phyloP scores from a whole-genome alignment of 1,140 invertebrate species.

The Chrysomallon squamiferum region DNA sequence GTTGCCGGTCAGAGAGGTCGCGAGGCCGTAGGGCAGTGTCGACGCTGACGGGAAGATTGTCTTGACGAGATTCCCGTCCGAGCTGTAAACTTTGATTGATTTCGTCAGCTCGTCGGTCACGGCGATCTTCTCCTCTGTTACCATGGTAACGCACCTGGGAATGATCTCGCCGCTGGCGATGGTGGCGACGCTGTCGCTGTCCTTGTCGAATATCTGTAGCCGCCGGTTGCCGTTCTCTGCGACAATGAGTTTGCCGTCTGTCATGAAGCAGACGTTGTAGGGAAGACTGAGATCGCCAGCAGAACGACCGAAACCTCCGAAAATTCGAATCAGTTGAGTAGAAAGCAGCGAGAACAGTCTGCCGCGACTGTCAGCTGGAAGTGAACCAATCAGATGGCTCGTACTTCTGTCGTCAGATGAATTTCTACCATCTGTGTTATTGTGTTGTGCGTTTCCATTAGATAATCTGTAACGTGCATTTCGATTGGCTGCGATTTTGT shows the following conservation, averaged over 20 bases:
- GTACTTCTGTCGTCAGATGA: too few relatives aligned
- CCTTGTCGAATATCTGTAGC: slow-evolving; percentile 22
- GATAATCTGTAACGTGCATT: too few relatives aligned
- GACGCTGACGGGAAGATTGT: not conserved
- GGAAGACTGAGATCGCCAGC: slow-evolving; percentile 19
- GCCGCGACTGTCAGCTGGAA: too few relatives aligned
- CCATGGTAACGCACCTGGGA: slow-evolving; percentile 20
- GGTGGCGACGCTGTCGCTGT: slow-evolving; percentile 11
- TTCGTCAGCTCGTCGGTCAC: slow-evolving; percentile 29
- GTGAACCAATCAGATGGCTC: too few relatives aligned
- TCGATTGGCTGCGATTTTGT: too few relatives aligned
- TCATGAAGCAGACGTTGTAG: slow-evolving; percentile 22
- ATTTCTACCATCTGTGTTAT: too few relatives aligned
- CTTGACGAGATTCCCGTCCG: not conserved
- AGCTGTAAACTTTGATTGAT: slow-evolving; percentile 17
- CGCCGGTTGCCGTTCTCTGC: slow-evolving; percentile 25
- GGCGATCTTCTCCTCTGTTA: slow-evolving; percentile 8
- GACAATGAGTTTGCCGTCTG: slow-evolving; percentile 20
- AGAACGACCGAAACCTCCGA: slow-evolving; percentile 14
- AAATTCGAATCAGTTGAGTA: slow-evolving; percentile 10
- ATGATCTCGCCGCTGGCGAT: slow-evolving; percentile 9
- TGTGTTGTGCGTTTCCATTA: too few relatives aligned
- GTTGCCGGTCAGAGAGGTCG: slow-evolving; percentile 8
- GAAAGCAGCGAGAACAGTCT: not conserved
- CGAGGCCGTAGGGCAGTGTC: slow-evolving; percentile 31